A percentile compares a stretch with the other conserved stretches of the same genome.
Conservation (phyloP, 2,113 vertebrate genomes). For the Octodon degus region DNA sequence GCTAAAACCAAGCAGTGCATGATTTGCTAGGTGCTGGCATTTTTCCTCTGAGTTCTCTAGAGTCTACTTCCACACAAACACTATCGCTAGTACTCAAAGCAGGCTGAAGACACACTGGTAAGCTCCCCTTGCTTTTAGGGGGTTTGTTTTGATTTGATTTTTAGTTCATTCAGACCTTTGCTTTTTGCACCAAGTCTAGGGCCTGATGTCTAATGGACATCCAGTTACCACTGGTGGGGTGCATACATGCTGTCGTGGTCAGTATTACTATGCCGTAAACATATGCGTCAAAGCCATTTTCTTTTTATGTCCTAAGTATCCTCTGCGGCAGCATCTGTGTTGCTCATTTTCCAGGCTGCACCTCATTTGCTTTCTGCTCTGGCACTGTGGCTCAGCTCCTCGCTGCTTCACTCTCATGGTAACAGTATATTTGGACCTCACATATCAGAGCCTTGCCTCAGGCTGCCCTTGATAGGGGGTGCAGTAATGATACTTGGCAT, state of each 20-base stretch:
- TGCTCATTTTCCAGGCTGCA: not conserved
- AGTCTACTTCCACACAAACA: not conserved
- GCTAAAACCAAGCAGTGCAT: not conserved
- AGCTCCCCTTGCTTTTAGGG: not conserved
- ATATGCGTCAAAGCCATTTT: not conserved
- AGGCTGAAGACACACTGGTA: not conserved
- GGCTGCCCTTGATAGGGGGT: not conserved
- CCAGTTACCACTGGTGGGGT: not conserved
- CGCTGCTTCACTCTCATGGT: not conserved
- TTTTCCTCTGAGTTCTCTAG: not conserved
- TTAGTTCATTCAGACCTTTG: not conserved
- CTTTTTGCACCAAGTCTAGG: not conserved
- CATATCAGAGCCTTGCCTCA: not conserved
- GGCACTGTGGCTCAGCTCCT: not conserved
- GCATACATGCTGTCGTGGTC: not conserved
- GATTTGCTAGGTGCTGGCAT: not conserved
- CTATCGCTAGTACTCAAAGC: not conserved
- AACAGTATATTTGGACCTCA: not conserved
- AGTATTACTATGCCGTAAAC: not conserved
- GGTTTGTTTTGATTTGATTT: not conserved
- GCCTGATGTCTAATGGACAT: not conserved
- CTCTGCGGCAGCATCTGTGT: not conserved
- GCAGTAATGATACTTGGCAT: not conserved
- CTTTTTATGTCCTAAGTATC: not conserved
- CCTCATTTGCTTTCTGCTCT: not conserved